Evolutionary conservation across 2,888 invertebrate species (phyloP), one percentile per base, ranked within the genome.

Genomic region (Drosophila infuscata): DNA sequence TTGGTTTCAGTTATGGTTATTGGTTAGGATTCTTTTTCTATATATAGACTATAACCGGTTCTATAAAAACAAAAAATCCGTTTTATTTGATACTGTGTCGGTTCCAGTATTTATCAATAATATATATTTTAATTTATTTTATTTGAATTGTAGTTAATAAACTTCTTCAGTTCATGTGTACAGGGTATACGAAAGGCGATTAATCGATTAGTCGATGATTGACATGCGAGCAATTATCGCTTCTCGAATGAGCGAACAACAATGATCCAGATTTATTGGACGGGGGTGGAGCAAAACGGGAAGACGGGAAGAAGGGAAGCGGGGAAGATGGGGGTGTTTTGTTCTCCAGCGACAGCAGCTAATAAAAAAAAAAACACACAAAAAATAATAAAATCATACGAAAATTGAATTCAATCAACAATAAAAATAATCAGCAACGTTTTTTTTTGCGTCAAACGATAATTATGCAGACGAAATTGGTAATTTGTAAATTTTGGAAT

Each of bases 191-290:
- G 38, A 56, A n/a, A 59, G 35, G 60, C 81, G 74, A 77, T 83
- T 76, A 83, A 85, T 88, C 75, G 86, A 85, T 86, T 85, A 57
- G 71, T 65, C 77, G 75, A 66, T 65, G 61, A 76, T 65, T 74
- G 82, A 83, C 69, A 79, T 66, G 56, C 61, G 72, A 30, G 49
- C 76, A 84, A 76, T 82, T 84, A 82, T 72, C 73, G 74, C 69
- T 62, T 48, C 48, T 56, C 59, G 69, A 74, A 62, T 66, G 67
- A 60, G 51, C 58, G 52, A 70, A 61, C 56, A 70, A 60, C 59
- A 66, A 61, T 49, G 36, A 64, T 54, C 54, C 56, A 30, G 32
- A 7, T 38, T 33, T 29, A 73, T 48, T 69, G 25, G 20, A 4
- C 12, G 12, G 7, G n/a, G 46, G 7, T 20, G 12, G 17, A 25